phyloP scores from a whole-genome alignment of 2,113 vertebrate genomes.

The Ophiodon elongatus region DNA sequence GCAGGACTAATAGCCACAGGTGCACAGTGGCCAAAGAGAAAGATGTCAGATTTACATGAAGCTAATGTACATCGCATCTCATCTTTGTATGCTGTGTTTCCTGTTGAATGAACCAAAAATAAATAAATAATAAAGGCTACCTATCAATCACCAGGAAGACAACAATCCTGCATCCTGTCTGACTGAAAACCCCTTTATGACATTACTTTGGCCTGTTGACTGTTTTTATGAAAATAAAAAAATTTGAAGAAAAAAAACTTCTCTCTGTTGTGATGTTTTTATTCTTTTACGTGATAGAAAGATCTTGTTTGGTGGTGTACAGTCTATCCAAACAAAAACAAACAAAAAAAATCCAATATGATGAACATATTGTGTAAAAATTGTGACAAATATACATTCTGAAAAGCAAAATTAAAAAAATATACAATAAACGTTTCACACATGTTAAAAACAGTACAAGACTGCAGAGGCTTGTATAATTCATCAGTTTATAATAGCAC shows the following conservation, averaged over 20 bases:
- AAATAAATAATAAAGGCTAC: constrained; percentile 62
- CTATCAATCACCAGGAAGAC: constrained; percentile 73
- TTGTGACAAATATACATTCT: constrained; percentile 1
- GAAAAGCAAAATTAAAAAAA: neutral
- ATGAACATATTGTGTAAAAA: constrained; percentile 47
- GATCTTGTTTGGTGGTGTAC: no score
- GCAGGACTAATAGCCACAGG: neutral
- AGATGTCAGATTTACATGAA: constrained; percentile 23
- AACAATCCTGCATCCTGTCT: constrained; percentile 66
- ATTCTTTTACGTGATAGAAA: neutral
- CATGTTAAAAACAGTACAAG: neutral
- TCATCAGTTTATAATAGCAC: neutral
- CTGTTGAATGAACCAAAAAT: constrained; percentile 69
- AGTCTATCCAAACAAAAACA: neutral
- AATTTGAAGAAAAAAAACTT: constrained; percentile 35
- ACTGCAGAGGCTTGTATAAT: neutral
- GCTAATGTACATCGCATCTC: constrained; percentile 6
- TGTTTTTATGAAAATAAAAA: constrained; percentile 76
- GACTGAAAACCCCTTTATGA: constrained; percentile 63
- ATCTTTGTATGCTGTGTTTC: constrained; percentile 30
- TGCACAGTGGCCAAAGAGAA: constrained; percentile 2
- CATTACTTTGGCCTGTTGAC: constrained; percentile 59
- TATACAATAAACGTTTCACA: neutral
- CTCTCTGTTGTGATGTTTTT: neutral
- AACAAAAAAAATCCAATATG: neutral